A percentile compares a stretch with the other conserved stretches of the same genome.
These are phyloP conservation scores for Rhagium mordax DNA, from an alignment of 2,888 invertebrate species.

Conservation along the genomic window DNA sequence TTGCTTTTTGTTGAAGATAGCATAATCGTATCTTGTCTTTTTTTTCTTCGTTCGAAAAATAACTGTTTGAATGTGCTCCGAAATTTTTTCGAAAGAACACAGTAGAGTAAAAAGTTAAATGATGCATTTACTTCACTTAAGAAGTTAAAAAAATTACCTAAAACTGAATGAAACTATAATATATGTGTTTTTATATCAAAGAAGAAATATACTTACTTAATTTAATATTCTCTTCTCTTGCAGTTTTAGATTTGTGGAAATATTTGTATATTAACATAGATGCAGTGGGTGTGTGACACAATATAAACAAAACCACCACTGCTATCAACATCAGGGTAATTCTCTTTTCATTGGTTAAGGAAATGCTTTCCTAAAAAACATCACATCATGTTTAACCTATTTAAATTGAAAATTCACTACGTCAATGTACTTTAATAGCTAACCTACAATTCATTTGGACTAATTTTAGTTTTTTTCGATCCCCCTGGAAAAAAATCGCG, in stretches of 20 bases:
- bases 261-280: slow-evolving; percentile 73
- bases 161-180: slow-evolving; percentile 63
- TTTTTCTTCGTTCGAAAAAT: slow-evolving; percentile 61
- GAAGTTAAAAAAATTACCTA: slow-evolving; percentile 83
- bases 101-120: slow-evolving; percentile 84
- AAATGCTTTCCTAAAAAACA: slow-evolving; percentile 66
- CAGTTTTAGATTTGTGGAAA: slow-evolving; percentile 51
- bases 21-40: slow-evolving; percentile 61
- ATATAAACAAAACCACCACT: slow-evolving; percentile 82
- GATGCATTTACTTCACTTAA: slow-evolving; percentile 82
- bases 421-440: no score
- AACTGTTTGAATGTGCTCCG: slow-evolving; percentile 72
- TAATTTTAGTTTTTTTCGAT: no score
- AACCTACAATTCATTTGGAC: no score
- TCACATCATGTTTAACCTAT: neutral
- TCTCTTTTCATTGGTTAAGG: slow-evolving; percentile 77
- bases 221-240: slow-evolving; percentile 59
- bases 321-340: slow-evolving; percentile 85
- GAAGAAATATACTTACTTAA: slow-evolving; percentile 57
- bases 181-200: neutral
- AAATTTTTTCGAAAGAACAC: slow-evolving; percentile 83
- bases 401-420: no score
- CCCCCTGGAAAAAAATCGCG: no score
- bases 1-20: slow-evolving; percentile 57
- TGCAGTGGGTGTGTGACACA: slow-evolving; percentile 83